Percentiles rank a stretch among this genome's conserved stretches.
Evolutionary conservation across 2,888 invertebrate genomes (phyloP).

Genomic region (Patella caerulea): DNA sequence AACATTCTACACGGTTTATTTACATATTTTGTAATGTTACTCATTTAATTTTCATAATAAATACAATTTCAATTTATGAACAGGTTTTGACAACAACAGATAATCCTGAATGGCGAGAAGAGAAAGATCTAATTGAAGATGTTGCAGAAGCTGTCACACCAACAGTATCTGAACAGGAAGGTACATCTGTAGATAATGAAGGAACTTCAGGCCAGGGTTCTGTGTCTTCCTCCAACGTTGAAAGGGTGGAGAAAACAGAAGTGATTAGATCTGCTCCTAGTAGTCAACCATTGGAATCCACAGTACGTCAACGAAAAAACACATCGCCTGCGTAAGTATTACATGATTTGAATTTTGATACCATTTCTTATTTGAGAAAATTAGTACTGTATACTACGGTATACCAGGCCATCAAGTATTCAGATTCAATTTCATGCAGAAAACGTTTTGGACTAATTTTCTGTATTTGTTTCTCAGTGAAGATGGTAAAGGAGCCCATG

Average conservation of each 20-base stretch:
- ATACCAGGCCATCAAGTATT: too few species aligned
- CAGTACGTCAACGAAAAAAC: not conserved
- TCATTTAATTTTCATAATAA: too few species aligned
- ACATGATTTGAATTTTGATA: too few species aligned
- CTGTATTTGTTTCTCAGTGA: conserved; percentile 26
- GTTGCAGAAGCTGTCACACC: conserved; percentile 9
- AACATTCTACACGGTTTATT: not conserved
- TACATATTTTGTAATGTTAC: too few species aligned
- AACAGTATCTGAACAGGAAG: conserved; percentile 15
- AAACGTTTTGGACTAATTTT: not conserved
- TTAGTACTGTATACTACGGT: too few species aligned
- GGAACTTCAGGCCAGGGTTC: conserved; percentile 4
- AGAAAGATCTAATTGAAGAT: conserved; percentile 25
- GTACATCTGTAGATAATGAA: conserved; percentile 26
- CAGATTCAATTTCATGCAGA: too few species aligned
- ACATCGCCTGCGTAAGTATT: not conserved
- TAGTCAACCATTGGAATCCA: not conserved
- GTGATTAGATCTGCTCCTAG: conserved; percentile 8
- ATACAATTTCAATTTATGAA: too few species aligned
- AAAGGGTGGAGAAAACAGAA: not conserved
- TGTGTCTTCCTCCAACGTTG: conserved; percentile 12
- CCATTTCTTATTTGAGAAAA: too few species aligned
- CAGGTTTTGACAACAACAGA: conserved; percentile 60
- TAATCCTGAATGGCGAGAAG: conserved; percentile 51
- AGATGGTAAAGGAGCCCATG: conserved; percentile 43